Base-by-base conservation (phyloP, 2,888 invertebrate genomes). In the Agrilus cyanescens region DNA sequence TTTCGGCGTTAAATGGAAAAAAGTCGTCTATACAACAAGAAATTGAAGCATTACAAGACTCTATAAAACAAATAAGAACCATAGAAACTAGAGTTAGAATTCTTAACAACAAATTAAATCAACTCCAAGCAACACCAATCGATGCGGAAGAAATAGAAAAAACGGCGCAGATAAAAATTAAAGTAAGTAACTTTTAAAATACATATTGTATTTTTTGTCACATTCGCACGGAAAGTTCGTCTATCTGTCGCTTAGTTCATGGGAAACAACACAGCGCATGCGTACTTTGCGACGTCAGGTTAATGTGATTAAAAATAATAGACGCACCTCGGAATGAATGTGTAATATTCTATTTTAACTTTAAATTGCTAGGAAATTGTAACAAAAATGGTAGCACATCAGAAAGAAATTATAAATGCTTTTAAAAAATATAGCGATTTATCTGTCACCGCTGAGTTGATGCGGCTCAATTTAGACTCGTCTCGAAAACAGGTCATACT, bases 351-450 rank as follows among this genome's bases (percentile, higher is more conserved):
- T n/a, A n/a, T n/a, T 7, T 34, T 12, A 34, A n/a, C 13, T 32
- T 10, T 40, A 18, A 41, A 35, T 10, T 47, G 50, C 8, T 41
- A 56, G 56, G 36, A 56, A 32, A 47, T 57, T 4, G 40, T 56
- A 12, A 52, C 54, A 4, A 54, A 66, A 41, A 57, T 66, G 33
- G 56, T 60, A 31, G 50, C 51, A 31, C 40, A 63, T 4, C 59
- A 63, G 37, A 52, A 50, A 3, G 53, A 56, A 34, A 43, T 60
- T 20, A 31, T 37, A 18, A 37, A 46, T 4, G 30, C 44, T 7
- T 50, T 47, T 43, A 53, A 53, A 57, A 41, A 41, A 47, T 41
- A 47, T 61, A 44, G 45, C 4, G 12, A 42, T n/a, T n/a, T 53
- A 48, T 38, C 50, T 51, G 8, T 56, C 50, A 48, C 64, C 46